These are phyloP conservation scores for Bostrychus sinensis DNA, from an alignment of 2,113 vertebrate genomes.

Conservation along the genomic window DNA sequence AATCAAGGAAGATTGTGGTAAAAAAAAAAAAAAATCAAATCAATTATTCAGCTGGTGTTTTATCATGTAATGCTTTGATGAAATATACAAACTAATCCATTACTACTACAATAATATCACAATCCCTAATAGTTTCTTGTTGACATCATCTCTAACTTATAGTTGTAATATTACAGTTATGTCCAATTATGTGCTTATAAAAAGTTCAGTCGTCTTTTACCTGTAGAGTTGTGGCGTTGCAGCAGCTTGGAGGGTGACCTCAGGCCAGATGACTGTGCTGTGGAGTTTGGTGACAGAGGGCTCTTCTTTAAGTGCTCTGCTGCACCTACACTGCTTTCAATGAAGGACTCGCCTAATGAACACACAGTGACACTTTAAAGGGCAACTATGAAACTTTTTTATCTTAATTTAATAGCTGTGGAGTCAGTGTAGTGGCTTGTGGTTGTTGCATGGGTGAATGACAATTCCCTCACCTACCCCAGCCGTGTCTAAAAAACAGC, in stretches of 20 bases:
- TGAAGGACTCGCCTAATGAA: constrained; percentile 84
- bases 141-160: no score
- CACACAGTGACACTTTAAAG: constrained; percentile 1
- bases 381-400: no score
- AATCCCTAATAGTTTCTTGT: neutral
- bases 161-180: neutral
- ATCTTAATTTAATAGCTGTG: no score
- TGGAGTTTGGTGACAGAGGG: constrained; percentile 82
- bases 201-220: constrained; percentile 65
- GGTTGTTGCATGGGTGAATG: no score
- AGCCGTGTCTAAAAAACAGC: no score
- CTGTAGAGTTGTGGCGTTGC: constrained; percentile 84
- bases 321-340: constrained; percentile 79
- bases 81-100: neutral
- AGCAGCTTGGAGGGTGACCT: constrained; percentile 83
- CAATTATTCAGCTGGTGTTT: neutral
- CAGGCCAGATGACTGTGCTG: constrained; percentile 77
- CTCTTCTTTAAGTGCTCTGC: constrained; percentile 86
- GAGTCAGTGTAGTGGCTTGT: no score
- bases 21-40: neutral
- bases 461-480: no score
- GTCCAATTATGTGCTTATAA: neutral
- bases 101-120: neutral
- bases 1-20: constrained; percentile 1
- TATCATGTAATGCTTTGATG: neutral